Evolutionary conservation across 1,140 invertebrate species (phyloP).

Genomic region (Drosophila lini): DNA sequence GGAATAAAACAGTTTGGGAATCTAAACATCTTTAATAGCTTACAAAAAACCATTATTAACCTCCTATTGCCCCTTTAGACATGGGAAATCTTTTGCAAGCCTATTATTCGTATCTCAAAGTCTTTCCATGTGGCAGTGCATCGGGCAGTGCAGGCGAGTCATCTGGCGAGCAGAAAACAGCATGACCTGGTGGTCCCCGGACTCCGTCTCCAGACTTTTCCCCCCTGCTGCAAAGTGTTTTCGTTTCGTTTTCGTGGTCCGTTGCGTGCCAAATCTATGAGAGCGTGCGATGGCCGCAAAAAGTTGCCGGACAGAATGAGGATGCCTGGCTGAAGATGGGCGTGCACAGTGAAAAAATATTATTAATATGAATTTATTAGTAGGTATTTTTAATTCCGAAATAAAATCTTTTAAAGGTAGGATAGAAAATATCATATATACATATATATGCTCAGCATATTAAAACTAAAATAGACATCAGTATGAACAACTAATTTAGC

Average conservation of each 20-base stretch:
- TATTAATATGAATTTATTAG: background rate
- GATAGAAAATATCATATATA: no score
- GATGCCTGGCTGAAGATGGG: conserved; percentile 39
- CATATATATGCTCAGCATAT: no score
- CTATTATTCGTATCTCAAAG: background rate
- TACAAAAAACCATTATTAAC: background rate
- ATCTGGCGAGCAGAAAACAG: conserved; percentile 20
- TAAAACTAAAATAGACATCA: background rate
- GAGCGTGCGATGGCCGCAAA: conserved; percentile 76
- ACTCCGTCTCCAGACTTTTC: conserved; percentile 16
- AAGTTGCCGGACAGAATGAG: conserved; percentile 65
- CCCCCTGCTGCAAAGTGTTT: conserved; percentile 64
- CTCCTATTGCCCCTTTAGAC: background rate
- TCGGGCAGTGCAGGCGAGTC: conserved; percentile 26
- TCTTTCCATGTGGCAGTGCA: conserved; percentile 15
- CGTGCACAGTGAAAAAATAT: conserved; percentile 4
- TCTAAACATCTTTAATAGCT: background rate
- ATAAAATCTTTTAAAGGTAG: background rate
- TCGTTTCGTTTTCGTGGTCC: conserved; percentile 80
- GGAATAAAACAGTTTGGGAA: background rate
- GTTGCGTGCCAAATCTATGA: conserved; percentile 80
- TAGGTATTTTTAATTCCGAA: background rate
- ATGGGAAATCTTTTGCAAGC: conserved; percentile 1
- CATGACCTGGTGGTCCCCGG: conserved; percentile 19
- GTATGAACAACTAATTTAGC: background rate